phyloP scores from a whole-genome alignment of 2,888 invertebrate genomes.

The Ephialtes manifestator region DNA sequence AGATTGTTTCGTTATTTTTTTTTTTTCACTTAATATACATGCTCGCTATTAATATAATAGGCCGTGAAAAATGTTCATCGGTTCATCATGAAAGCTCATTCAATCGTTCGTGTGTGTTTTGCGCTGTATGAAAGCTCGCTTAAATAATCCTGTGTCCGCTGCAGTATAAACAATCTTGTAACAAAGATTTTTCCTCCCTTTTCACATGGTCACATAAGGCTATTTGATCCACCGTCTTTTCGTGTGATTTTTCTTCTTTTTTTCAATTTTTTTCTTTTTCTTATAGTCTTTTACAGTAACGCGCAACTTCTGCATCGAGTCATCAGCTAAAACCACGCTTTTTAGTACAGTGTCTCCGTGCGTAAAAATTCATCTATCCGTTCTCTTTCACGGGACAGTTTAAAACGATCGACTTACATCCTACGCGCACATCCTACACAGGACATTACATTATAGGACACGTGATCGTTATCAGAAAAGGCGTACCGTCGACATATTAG shows the following conservation, averaged over 20 bases:
- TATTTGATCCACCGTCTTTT: constrained; percentile 67
- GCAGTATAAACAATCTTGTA: constrained; percentile 72
- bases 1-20: constrained; percentile 36
- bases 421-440: neutral
- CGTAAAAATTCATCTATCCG: constrained; percentile 57
- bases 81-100: constrained; percentile 66
- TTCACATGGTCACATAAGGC: constrained; percentile 67
- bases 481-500: constrained; percentile 55
- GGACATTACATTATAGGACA: constrained; percentile 37
- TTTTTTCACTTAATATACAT: constrained; percentile 64
- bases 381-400: constrained; percentile 27
- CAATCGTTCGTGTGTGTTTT: constrained; percentile 54
- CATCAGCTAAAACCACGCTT: constrained; percentile 51
- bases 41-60: constrained; percentile 70
- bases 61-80: constrained; percentile 70
- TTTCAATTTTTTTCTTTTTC: constrained; percentile 49
- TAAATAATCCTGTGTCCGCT: constrained; percentile 66
- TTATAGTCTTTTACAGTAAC: constrained; percentile 64
- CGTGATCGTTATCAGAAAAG: constrained; percentile 46
- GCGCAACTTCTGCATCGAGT: constrained; percentile 60
- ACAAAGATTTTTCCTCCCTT: constrained; percentile 61
- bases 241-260: constrained; percentile 65
- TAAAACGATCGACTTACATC: constrained; percentile 55
- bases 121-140: constrained; percentile 65
- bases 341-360: constrained; percentile 60